Evolutionary conservation across 2,113 vertebrate species (phyloP).

Genomic region (Arenaria interpres): DNA sequence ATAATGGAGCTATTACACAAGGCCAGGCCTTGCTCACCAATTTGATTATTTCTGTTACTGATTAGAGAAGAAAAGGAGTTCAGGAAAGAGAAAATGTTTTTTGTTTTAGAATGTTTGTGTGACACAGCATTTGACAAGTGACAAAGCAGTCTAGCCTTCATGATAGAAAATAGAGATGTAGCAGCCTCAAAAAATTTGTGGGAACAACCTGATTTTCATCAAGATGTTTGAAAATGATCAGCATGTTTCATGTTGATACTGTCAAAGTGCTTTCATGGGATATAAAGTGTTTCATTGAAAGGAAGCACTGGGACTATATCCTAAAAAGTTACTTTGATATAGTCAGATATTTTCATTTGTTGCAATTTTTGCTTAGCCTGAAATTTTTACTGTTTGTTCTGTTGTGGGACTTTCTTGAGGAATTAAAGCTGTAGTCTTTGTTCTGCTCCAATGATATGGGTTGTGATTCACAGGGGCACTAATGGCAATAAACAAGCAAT

Average conservation of each 20-base stretch:
- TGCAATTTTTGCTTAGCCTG: neutral
- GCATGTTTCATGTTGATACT: neutral
- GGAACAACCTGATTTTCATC: constrained; percentile 1
- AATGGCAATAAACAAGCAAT: constrained; percentile 10
- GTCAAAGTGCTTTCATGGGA: neutral
- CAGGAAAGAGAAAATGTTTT: neutral
- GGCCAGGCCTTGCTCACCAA: neutral
- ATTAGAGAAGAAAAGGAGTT: neutral
- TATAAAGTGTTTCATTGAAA: neutral
- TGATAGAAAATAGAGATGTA: neutral
- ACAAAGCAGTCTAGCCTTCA: neutral
- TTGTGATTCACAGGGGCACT: neutral
- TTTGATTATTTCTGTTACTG: neutral
- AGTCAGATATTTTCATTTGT: neutral
- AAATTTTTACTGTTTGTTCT: neutral
- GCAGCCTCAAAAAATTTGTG: neutral
- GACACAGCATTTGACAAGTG: neutral
- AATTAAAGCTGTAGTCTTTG: constrained; percentile 17
- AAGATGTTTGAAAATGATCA: neutral
- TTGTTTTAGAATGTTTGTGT: neutral
- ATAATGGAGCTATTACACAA: neutral
- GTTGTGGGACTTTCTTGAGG: neutral
- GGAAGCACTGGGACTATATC: neutral
- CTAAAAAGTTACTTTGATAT: neutral
- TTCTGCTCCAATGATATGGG: neutral